Evolutionary conservation across 2,888 invertebrate species (phyloP).

Genomic region (Tiphia femorata): DNA sequence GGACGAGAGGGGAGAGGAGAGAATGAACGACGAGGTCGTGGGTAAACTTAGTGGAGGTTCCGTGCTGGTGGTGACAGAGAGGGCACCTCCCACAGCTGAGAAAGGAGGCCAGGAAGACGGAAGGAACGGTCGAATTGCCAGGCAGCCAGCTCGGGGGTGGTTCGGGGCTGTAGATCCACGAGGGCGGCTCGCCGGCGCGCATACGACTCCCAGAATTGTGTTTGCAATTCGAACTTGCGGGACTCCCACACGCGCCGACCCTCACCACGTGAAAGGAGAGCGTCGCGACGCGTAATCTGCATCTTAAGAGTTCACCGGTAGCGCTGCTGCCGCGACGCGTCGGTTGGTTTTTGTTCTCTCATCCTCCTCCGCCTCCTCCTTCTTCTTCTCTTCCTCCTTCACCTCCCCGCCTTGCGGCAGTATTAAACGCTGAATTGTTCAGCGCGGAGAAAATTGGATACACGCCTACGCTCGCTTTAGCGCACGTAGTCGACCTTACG

Average conservation of each 20-base stretch:
- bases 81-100: constrained; percentile 8
- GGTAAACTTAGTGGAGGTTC: neutral
- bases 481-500: too few species aligned
- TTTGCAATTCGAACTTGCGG: constrained; percentile 47
- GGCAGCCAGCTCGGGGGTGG: too few species aligned
- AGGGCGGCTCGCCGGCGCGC: neutral
- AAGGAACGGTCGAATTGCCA: constrained; percentile 36
- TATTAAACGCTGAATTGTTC: constrained; percentile 56
- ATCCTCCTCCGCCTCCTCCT: neutral
- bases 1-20: neutral
- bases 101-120: constrained; percentile 34
- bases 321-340: constrained; percentile 2
- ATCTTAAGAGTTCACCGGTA: too few species aligned
- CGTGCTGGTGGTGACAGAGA: neutral
- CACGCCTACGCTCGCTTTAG: too few species aligned
- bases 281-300: constrained; percentile 48
- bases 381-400: neutral
- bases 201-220: too few species aligned
- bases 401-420: constrained; percentile 17
- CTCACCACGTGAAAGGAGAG: too few species aligned
- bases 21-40: neutral
- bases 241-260: constrained; percentile 16
- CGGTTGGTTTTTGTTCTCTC: constrained; percentile 10
- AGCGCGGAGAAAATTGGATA: constrained; percentile 51
- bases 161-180: neutral